A percentile compares a stretch with the other conserved stretches of the same genome.
Conservation (phyloP, 2,113 vertebrate genomes). For the Pteronura brasiliensis region DNA sequence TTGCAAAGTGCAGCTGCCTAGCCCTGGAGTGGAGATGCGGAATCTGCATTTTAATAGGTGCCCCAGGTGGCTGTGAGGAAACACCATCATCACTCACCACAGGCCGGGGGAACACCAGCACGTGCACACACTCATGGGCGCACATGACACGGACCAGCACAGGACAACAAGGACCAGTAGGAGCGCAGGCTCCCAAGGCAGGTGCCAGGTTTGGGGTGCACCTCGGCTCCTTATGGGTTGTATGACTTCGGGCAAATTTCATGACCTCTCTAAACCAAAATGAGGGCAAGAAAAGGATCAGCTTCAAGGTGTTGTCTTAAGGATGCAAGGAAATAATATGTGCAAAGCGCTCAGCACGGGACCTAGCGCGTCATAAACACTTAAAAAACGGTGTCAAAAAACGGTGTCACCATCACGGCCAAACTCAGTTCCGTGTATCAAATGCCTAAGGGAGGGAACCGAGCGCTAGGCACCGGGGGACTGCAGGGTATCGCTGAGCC, state of each 20-base stretch:
- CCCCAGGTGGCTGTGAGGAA: background rate
- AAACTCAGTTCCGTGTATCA: background rate
- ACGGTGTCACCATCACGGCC: background rate
- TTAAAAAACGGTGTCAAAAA: slow-evolving; percentile 40
- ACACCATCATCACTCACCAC: background rate
- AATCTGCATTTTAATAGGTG: background rate
- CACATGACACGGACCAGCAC: background rate
- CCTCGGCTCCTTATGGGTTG: background rate
- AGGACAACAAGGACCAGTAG: background rate
- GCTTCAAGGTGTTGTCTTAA: background rate
- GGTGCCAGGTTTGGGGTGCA: background rate
- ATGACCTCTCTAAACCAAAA: background rate
- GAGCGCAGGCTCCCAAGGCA: background rate
- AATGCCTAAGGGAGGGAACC: background rate
- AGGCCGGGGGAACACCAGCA: too few relatives aligned
- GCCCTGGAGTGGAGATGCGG: background rate
- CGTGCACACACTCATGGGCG: too few relatives aligned
- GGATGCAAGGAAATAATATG: background rate
- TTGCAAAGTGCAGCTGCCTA: background rate
- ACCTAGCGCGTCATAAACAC: background rate
- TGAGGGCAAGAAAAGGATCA: background rate
- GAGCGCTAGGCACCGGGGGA: background rate
- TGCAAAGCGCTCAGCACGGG: background rate
- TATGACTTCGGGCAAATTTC: background rate
- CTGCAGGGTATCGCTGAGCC: background rate